These are phyloP conservation scores for Drosophila neonasuta DNA, from an alignment of 2,888 invertebrate species.

Conservation along the genomic window DNA sequence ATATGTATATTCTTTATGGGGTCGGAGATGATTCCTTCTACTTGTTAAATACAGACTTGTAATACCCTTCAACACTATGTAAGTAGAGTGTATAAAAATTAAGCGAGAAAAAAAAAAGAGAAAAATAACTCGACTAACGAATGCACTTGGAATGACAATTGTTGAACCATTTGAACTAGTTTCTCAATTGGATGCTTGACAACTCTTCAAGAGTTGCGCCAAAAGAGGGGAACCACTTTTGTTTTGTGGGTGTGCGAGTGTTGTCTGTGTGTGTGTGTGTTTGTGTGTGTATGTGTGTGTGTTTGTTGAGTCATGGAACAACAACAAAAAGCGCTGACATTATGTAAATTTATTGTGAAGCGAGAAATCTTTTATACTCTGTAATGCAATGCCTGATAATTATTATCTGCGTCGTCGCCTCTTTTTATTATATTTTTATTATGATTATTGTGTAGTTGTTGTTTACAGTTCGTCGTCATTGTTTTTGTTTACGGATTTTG, in stretches of 20 bases:
- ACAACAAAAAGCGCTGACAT: not conserved
- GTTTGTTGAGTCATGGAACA: conserved; percentile 21
- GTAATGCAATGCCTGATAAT: conserved; percentile 29
- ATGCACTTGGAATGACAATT: conserved; percentile 40
- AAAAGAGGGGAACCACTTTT: conserved; percentile 1
- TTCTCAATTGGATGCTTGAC: conserved; percentile 39
- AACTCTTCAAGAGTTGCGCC: conserved; percentile 9
- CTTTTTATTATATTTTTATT: not conserved
- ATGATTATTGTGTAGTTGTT: conserved; percentile 5
- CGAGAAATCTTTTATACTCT: not conserved
- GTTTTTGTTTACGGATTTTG: conserved; percentile 31
- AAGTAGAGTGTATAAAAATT: no score
- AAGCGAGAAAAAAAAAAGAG: not conserved
- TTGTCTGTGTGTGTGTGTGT: not conserved
- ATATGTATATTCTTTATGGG: no score
- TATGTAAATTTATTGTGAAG: conserved; percentile 28
- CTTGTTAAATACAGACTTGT: no score
- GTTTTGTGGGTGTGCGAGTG: not conserved
- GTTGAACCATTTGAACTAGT: conserved; percentile 35
- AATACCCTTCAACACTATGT: no score
- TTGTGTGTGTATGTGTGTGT: conserved; percentile 1
- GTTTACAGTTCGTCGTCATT: conserved; percentile 18
- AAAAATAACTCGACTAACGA: conserved; percentile 15
- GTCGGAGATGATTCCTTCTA: no score
- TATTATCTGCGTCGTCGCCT: conserved; percentile 17